A percentile compares a stretch with the other conserved stretches of the same genome.
phyloP scores from a whole-genome alignment of 2,797 vertebrate species.

The Semotilus atromaculatus region DNA sequence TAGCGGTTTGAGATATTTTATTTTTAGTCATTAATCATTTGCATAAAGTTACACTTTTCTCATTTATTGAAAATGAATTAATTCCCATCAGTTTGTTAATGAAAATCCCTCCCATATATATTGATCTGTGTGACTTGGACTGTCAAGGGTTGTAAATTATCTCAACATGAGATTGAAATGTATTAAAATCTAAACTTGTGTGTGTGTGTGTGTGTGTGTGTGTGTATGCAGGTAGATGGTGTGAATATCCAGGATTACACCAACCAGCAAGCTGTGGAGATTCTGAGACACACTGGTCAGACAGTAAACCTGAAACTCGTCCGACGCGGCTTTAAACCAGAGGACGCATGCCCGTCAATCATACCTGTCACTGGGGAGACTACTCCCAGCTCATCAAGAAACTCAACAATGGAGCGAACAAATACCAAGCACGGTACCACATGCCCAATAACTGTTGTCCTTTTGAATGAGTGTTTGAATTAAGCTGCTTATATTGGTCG shows the following conservation, averaged over 20 bases:
- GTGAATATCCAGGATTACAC: conserved; percentile 94
- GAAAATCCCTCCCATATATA: neutral
- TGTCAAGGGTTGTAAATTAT: neutral
- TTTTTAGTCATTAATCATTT: neutral
- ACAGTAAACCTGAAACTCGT: conserved; percentile 89
- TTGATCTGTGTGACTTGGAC: neutral
- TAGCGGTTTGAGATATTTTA: neutral
- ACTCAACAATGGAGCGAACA: conserved; percentile 63
- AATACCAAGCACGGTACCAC: conserved; percentile 67
- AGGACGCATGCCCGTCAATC: conserved; percentile 65
- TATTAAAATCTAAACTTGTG: neutral
- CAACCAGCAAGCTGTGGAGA: conserved; percentile 97
- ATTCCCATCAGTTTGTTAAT: neutral
- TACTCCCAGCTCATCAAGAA: conserved; percentile 61
- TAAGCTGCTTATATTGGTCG: neutral
- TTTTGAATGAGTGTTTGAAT: neutral
- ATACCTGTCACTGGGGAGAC: conserved; percentile 60
- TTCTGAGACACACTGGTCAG: conserved; percentile 91
- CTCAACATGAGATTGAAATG: neutral
- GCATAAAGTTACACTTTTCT: neutral
- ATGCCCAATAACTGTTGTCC: neutral
- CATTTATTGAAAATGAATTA: neutral
- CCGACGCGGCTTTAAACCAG: conserved; percentile 82
- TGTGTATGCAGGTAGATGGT: conserved; percentile 87
- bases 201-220: neutral